These are phyloP conservation scores for Drosophila niveifrons DNA, from an alignment of 2,888 invertebrate genomes.

Conservation along the genomic window DNA sequence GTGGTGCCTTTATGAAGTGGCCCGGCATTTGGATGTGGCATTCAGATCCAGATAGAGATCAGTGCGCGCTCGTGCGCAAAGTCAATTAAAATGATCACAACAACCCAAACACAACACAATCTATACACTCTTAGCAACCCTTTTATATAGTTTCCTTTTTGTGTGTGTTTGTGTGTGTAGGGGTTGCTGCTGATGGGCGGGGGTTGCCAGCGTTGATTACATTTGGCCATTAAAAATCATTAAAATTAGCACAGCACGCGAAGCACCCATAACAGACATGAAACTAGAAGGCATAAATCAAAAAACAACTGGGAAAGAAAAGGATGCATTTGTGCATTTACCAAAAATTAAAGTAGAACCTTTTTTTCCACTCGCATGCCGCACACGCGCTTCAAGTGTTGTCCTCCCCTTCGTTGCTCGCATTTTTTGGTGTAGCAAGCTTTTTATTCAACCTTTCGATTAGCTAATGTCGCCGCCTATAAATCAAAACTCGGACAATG, in stretches of 20 bases:
- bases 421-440: slow-evolving; percentile 21
- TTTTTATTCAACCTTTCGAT: slow-evolving; percentile 61
- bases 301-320: slow-evolving; percentile 37
- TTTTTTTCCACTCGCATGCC: slow-evolving; percentile 34
- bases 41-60: slow-evolving; percentile 48
- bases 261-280: slow-evolving; percentile 47
- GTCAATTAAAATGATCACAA: slow-evolving; percentile 81
- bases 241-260: slow-evolving; percentile 63
- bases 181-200: slow-evolving; percentile 42
- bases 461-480: slow-evolving; percentile 68
- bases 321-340: slow-evolving; percentile 44
- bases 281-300: slow-evolving; percentile 65
- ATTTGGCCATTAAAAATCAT: slow-evolving; percentile 76
- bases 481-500: slow-evolving; percentile 61
- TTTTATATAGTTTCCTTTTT: slow-evolving; percentile 26
- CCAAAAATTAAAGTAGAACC: slow-evolving; percentile 37
- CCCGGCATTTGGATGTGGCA: slow-evolving; percentile 28
- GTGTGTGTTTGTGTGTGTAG: background rate
- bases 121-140: slow-evolving; percentile 46
- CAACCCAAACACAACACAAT: slow-evolving; percentile 52
- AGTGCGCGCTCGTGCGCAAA: slow-evolving; percentile 77
- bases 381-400: slow-evolving; percentile 59
- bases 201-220: slow-evolving; percentile 70
- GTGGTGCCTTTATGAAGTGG: slow-evolving; percentile 45
- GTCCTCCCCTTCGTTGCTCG: slow-evolving; percentile 5